Evolutionary conservation across 2,797 vertebrate genomes (phyloP), one percentile per base, ranked within the genome.

Genomic region (Rhinoraja longicauda): DNA sequence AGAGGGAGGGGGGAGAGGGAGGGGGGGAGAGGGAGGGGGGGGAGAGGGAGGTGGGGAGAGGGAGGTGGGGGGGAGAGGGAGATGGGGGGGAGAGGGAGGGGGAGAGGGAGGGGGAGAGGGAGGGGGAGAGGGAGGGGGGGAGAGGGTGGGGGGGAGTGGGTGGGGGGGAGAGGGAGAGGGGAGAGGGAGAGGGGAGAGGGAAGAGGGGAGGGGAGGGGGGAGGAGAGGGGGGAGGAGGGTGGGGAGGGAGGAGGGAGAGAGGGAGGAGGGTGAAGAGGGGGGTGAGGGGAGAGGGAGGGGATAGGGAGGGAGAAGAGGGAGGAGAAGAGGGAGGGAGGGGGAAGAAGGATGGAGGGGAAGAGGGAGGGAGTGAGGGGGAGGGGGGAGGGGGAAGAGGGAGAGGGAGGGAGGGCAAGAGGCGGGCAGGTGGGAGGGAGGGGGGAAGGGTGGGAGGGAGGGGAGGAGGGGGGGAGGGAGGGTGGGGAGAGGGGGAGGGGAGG

Each of bases 101-200:
- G 19, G 19, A 29, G 19, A 73, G 5, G 19, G 73, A 73, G 73
- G 5, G 5, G 73, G 29, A 19, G 29, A 81, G 53, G 24, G 2
- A 9, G 81, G 21, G 24, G 32, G 81, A n/a, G n/a, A 32, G 81
- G 81, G 4, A 4, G 4, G 21, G 53, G n/a, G 39, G 39, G 59
- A 45, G 19, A 45, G 29, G 7, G 59, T 15, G 19, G 4, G 84
- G 19, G 7, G 45, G 12, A 26, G 45, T 1, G 84, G 53, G 4
- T 53, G 53, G 19, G 32, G 21, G 53, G 45, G 26, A 17, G 17
- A 72, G 72, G 94, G 94, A 94, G 94, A 94, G 93, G 93, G 94
- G 93, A 94, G 91, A 94, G 94, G 94, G 94, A 93, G 93, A 95
- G 95, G 95, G 95, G 94, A 95, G 94, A 94, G 95, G 95, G 95